phyloP scores from a whole-genome alignment of 2,888 invertebrate genomes.

The Eueremaeus valkanovi region DNA sequence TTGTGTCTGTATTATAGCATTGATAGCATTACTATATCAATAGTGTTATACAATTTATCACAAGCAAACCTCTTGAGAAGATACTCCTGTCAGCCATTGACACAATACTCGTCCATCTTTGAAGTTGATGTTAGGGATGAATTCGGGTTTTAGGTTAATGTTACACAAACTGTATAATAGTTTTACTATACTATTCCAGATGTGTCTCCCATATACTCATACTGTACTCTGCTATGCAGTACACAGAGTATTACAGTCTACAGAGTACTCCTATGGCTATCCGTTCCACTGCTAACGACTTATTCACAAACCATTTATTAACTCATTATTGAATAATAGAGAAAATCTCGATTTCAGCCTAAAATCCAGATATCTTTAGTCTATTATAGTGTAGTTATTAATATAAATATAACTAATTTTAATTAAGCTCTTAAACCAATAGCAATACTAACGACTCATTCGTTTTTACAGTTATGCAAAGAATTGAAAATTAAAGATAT shows the following conservation, averaged over 20 bases:
- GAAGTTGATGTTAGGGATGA: constrained; percentile 4
- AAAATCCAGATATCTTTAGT: too few relatives aligned
- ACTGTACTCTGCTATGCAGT: not conserved
- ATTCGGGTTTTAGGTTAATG: constrained; percentile 26
- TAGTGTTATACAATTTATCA: constrained; percentile 31
- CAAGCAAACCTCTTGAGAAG: constrained; percentile 36
- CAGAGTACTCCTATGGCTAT: too few relatives aligned
- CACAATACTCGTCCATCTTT: constrained; percentile 36
- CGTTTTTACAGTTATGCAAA: too few relatives aligned
- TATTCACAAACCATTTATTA: not conserved
- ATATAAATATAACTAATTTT: too few relatives aligned
- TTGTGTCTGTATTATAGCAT: not conserved
- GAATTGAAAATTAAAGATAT: not conserved
- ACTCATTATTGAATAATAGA: not conserved
- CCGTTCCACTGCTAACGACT: not conserved
- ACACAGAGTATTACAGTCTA: too few relatives aligned
- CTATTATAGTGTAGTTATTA: too few relatives aligned
- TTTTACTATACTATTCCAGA: constrained; percentile 4
- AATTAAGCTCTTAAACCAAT: too few relatives aligned
- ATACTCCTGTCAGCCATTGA: constrained; percentile 33
- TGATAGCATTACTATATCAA: constrained; percentile 28
- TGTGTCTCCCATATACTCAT: not conserved
- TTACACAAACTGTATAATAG: constrained; percentile 27
- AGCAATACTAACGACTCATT: too few relatives aligned
- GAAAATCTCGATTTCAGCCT: too few relatives aligned